Conservation (phyloP, 2,797 vertebrate species). For the Sciurus carolinensis region DNA sequence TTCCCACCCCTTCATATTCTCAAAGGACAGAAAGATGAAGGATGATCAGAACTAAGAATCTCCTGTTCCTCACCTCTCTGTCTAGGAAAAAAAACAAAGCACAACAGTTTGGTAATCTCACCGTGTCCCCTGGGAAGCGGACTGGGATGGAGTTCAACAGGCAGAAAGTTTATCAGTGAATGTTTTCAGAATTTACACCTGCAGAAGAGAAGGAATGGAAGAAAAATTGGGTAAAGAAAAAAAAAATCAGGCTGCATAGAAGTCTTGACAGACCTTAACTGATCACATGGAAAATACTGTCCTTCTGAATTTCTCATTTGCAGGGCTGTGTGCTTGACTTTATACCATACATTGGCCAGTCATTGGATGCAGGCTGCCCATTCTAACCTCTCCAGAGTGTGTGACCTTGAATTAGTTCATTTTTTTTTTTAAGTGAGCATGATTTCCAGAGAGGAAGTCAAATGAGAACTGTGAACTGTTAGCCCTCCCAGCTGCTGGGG, state of each 20-base stretch:
- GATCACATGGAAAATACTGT: neutral
- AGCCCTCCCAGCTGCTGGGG: too few species aligned
- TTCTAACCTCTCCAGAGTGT: neutral
- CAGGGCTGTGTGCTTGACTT: neutral
- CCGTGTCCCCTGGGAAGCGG: neutral
- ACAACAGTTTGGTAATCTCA: neutral
- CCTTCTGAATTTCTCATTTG: neutral
- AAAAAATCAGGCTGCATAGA: neutral
- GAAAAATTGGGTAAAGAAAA: neutral
- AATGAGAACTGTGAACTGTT: neutral
- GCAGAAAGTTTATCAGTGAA: neutral
- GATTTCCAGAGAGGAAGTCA: neutral
- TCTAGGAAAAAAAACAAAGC: neutral
- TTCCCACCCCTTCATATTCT: neutral
- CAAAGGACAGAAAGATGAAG: slow-evolving; percentile 36
- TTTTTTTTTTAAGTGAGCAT: neutral
- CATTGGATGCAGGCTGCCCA: too few species aligned
- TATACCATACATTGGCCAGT: neutral
- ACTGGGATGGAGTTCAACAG: neutral
- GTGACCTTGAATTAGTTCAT: neutral
- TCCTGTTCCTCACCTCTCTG: neutral
- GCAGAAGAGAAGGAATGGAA: neutral
- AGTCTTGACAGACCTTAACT: neutral
- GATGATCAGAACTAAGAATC: neutral
- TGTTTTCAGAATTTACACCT: neutral